phyloP scores from a whole-genome alignment of 2,888 invertebrate genomes.

The Melanargia galathea region DNA sequence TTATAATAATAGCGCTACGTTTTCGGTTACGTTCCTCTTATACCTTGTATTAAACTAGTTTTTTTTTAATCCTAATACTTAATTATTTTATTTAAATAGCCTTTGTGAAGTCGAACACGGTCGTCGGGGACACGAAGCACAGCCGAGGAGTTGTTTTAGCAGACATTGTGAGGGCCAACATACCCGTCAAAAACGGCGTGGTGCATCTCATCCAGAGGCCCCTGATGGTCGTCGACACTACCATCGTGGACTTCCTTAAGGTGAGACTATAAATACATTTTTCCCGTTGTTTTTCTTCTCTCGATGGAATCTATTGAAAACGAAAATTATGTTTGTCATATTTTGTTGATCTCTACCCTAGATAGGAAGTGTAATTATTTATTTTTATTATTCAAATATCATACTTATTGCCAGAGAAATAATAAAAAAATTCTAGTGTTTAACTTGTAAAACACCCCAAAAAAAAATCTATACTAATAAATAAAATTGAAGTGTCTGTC shows the following conservation, averaged over 20 bases:
- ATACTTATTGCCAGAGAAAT: too few relatives aligned
- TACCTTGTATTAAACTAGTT: not conserved
- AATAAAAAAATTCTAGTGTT: too few relatives aligned
- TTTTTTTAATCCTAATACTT: not conserved
- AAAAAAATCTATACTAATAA: too few relatives aligned
- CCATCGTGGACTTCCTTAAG: slow-evolving; percentile 92
- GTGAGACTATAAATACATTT: slow-evolving; percentile 67
- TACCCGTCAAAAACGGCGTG: slow-evolving; percentile 95
- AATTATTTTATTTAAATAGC: slow-evolving; percentile 71
- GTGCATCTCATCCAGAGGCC: slow-evolving; percentile 96
- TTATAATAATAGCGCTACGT: too few relatives aligned
- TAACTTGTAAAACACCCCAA: too few relatives aligned
- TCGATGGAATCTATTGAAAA: not conserved
- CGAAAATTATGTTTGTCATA: too few relatives aligned
- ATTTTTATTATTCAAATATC: too few relatives aligned
- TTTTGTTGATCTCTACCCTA: too few relatives aligned
- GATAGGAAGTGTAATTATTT: too few relatives aligned
- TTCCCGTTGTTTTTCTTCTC: not conserved
- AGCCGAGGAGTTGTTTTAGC: slow-evolving; percentile 92
- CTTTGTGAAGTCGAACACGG: slow-evolving; percentile 92
- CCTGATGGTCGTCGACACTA: slow-evolving; percentile 95
- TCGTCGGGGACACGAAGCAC: slow-evolving; percentile 89
- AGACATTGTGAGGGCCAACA: slow-evolving; percentile 93
- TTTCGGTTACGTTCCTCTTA: too few relatives aligned
- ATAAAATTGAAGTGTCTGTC: too few relatives aligned